These are phyloP conservation scores for Eupithecia centaureata DNA, from an alignment of 2,888 invertebrate genomes.

Conservation along the genomic window DNA sequence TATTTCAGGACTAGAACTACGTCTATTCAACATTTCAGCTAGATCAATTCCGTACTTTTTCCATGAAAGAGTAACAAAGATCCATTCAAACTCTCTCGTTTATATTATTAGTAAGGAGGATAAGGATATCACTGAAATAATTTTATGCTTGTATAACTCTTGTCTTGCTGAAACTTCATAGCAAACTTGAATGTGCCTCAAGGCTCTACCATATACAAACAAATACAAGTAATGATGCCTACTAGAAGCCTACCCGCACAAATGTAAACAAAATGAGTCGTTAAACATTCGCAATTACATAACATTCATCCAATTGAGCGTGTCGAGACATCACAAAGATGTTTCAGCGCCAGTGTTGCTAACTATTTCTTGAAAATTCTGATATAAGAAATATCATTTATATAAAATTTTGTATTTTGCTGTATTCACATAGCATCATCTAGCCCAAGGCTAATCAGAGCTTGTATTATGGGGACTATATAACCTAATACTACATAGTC, in stretches of 20 bases:
- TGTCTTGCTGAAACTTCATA: slow-evolving; percentile 10
- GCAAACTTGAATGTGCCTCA: slow-evolving; percentile 8
- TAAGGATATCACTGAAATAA: too few species aligned
- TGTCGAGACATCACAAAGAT: slow-evolving; percentile 26
- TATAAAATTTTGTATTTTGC: too few species aligned
- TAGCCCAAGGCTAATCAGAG: too few species aligned
- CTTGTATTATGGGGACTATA: too few species aligned
- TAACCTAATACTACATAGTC: too few species aligned
- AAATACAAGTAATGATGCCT: background rate
- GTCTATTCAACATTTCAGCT: too few species aligned
- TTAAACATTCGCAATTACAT: slow-evolving; percentile 20
- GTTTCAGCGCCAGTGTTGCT: slow-evolving; percentile 9
- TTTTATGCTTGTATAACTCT: background rate
- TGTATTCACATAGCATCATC: too few species aligned
- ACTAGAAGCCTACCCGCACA: slow-evolving; percentile 3
- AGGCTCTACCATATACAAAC: slow-evolving; percentile 5
- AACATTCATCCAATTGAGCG: slow-evolving; percentile 26
- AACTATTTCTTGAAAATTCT: background rate
- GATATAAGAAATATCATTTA: background rate
- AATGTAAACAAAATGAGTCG: slow-evolving; percentile 14
- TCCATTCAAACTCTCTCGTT: too few species aligned
- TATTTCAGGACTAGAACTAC: too few species aligned
- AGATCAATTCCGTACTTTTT: too few species aligned
- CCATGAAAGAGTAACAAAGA: too few species aligned
- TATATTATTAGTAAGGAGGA: too few species aligned